A percentile compares a stretch with the other conserved stretches of the same genome.
Conservation (phyloP, 2,888 invertebrate genomes). For the Amphipoea oculea region DNA sequence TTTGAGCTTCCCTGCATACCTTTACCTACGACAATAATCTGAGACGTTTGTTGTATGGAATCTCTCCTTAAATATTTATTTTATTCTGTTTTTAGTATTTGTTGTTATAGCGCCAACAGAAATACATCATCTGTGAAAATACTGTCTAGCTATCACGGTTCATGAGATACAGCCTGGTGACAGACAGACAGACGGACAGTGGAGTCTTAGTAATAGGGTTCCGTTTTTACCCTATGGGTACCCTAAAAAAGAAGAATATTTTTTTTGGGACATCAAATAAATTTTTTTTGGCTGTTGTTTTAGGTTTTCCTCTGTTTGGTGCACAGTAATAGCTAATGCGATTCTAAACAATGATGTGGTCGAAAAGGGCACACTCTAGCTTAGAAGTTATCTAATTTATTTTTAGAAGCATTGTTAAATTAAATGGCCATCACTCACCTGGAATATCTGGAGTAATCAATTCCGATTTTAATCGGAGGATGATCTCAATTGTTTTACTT, state of each 20-base stretch:
- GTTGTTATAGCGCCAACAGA: too few species aligned
- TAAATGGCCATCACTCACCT: constrained; percentile 18
- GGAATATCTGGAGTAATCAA: fast-evolving
- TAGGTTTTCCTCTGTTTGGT: neutral
- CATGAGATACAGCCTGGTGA: too few species aligned
- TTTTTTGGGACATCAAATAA: neutral
- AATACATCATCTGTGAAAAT: too few species aligned
- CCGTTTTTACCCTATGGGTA: too few species aligned
- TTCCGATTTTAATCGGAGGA: constrained; percentile 14
- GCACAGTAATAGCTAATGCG: neutral
- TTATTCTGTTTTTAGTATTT: too few species aligned
- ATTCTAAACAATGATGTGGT: neutral
- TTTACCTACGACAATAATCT: too few species aligned
- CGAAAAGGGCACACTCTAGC: neutral
- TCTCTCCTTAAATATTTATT: too few species aligned
- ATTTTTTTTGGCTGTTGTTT: neutral
- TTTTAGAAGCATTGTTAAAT: neutral
- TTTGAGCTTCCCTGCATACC: too few species aligned
- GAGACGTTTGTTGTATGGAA: too few species aligned
- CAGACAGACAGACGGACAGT: too few species aligned
- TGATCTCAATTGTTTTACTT: neutral
- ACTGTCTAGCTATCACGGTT: too few species aligned
- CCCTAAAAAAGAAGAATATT: neutral
- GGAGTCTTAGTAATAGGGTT: too few species aligned
- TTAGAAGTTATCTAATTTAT: neutral